Base-by-base conservation (phyloP, 1,140 invertebrate species). In the Plectrocnemia conspersa region DNA sequence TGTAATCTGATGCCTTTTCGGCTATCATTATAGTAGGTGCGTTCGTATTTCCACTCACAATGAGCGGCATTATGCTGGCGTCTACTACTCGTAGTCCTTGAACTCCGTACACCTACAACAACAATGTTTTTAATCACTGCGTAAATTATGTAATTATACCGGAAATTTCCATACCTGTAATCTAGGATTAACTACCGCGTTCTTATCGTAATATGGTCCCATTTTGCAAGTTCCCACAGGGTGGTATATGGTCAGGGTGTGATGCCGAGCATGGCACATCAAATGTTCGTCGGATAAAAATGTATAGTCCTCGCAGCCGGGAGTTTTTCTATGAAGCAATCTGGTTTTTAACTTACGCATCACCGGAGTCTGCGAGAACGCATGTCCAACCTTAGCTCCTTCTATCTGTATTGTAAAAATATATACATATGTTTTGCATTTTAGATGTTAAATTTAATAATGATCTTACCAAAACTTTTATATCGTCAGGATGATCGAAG, bases 11-110 rank as follows among this genome's bases (percentile, higher is more conserved):
- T 2, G 85, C 89, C 69, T 89, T 91, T 64, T 93, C 90, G 1
- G 78, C 90, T 29, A 93, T 89, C 89, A 91, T 91, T 35, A 92
- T 88, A 4, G 81, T 79, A 1, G 90, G 86, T 0, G 88, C 89
- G 70, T 91, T 91, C 0, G 89, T 91, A 63, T 93, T 91, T 2
- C 89, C 89, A 61, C 78, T 80, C 75, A 68, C 81, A 64, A 93
- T 89, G 0, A 82, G 85, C 0, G 91, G 91, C 89, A 93, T 93
- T 52, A 93, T 86, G 44, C 88, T 91, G 3, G 88, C 89, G 66
- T 93, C 91, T 27, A 91, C 86, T n/a, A 94, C 89, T 27, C 91
- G 74, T 2, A 93, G 71, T 18, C 86, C 85, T 18, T 80, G 65
- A 0, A 93, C 68, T 0, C 90, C 89, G 58, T 91, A 82, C 0